A percentile compares a stretch with the other conserved stretches of the same genome.
Evolutionary conservation across 2,113 vertebrate species (phyloP).

Genomic region (Sylvilagus bachmani): DNA sequence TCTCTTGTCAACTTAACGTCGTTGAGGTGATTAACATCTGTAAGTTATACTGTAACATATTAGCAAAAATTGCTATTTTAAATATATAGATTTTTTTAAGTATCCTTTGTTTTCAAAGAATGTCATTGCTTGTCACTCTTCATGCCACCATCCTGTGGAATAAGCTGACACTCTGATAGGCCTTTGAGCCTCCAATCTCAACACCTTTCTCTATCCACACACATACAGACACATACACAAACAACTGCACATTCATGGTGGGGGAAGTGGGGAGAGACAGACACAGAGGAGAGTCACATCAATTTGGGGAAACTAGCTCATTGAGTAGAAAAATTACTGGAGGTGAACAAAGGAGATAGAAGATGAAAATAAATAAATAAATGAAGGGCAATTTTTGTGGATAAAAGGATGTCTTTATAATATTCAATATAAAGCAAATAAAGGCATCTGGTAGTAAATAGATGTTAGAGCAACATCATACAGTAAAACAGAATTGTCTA

Average conservation of each 20-base stretch:
- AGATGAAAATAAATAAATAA: neutral
- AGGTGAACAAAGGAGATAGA: neutral
- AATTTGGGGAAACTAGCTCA: neutral
- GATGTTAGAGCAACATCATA: neutral
- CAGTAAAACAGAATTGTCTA: neutral
- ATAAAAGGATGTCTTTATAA: neutral
- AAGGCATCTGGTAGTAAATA: neutral
- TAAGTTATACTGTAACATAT: neutral
- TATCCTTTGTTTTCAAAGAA: neutral
- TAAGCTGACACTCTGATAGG: neutral
- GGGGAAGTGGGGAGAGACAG: no score
- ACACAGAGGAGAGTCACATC: rapidly evolving
- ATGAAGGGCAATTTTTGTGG: neutral
- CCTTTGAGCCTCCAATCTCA: neutral
- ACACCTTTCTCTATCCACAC: neutral
- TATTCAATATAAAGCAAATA: neutral
- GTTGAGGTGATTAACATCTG: neutral
- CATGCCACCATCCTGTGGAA: neutral
- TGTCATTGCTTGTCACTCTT: neutral
- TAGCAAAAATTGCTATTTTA: neutral
- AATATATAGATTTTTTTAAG: neutral
- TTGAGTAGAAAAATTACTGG: neutral
- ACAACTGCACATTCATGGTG: no score
- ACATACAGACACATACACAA: neutral
- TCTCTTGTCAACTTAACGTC: neutral